A percentile compares a stretch with the other conserved stretches of the same genome.
phyloP scores from a whole-genome alignment of 2,888 invertebrate genomes.

The Cepaea hortensis region DNA sequence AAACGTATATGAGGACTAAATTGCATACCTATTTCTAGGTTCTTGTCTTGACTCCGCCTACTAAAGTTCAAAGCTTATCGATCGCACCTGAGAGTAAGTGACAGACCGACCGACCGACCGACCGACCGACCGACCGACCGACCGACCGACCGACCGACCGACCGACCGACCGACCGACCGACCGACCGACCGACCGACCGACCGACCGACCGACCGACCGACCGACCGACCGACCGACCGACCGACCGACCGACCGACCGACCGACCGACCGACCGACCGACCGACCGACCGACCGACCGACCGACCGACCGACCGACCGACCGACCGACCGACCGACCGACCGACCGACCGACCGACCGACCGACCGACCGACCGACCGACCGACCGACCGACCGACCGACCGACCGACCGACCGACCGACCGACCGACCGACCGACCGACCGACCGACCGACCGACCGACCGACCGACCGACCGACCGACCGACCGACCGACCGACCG shows the following conservation, averaged over 20 bases:
- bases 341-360: constrained; percentile 17
- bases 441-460: constrained; percentile 17
- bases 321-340: constrained; percentile 17
- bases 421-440: constrained; percentile 17
- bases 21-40: too few relatives aligned
- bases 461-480: constrained; percentile 17
- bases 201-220: constrained; percentile 27
- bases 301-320: constrained; percentile 17
- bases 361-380: constrained; percentile 17
- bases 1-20: too few relatives aligned
- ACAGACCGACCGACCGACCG: constrained; percentile 15
- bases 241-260: constrained; percentile 25
- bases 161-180: constrained; percentile 20
- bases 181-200: constrained; percentile 24
- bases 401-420: constrained; percentile 17
- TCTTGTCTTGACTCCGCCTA: too few relatives aligned
- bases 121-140: constrained; percentile 17
- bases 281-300: constrained; percentile 17
- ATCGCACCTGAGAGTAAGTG: background rate
- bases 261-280: constrained; percentile 17
- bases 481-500: constrained; percentile 17
- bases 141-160: constrained; percentile 17
- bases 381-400: constrained; percentile 17
- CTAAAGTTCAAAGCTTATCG: too few relatives aligned
- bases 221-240: constrained; percentile 27